Percentiles rank a stretch among this genome's conserved stretches.
These are phyloP conservation scores for Clitarchus hookeri DNA, from an alignment of 2,888 invertebrate genomes.

Conservation along the genomic window DNA sequence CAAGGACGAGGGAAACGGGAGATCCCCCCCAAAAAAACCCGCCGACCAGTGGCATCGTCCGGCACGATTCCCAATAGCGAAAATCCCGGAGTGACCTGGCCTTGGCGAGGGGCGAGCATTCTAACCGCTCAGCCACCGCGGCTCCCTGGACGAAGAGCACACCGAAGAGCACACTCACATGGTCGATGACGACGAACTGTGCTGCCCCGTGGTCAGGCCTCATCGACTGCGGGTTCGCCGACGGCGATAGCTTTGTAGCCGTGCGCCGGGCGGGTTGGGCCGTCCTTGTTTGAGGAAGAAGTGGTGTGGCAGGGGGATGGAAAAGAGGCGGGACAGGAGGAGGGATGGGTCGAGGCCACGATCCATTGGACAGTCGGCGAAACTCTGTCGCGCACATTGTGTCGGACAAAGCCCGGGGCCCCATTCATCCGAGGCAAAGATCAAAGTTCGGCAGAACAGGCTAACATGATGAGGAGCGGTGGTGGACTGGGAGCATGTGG, in stretches of 20 bases:
- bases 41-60: too few species aligned
- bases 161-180: too few species aligned
- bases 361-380: neutral
- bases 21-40: too few species aligned
- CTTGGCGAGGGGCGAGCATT: too few species aligned
- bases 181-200: too few species aligned
- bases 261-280: neutral
- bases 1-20: too few species aligned
- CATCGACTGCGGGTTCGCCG: neutral
- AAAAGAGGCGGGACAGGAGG: neutral
- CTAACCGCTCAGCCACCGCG: too few species aligned
- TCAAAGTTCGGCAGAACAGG: slow-evolving; percentile 7
- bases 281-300: neutral
- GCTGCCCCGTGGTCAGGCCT: neutral
- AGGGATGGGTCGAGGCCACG: neutral
- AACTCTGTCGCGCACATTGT: neutral
- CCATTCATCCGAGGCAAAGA: slow-evolving; percentile 2
- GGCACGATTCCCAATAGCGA: too few species aligned
- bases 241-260: neutral
- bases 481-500: neutral
- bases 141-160: too few species aligned
- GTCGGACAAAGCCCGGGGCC: neutral
- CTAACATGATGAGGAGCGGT: neutral
- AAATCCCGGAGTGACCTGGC: too few species aligned
- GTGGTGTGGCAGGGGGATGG: neutral